Base-by-base conservation (phyloP, 2,797 vertebrate species). In the Hapalemur alaotrensis region DNA sequence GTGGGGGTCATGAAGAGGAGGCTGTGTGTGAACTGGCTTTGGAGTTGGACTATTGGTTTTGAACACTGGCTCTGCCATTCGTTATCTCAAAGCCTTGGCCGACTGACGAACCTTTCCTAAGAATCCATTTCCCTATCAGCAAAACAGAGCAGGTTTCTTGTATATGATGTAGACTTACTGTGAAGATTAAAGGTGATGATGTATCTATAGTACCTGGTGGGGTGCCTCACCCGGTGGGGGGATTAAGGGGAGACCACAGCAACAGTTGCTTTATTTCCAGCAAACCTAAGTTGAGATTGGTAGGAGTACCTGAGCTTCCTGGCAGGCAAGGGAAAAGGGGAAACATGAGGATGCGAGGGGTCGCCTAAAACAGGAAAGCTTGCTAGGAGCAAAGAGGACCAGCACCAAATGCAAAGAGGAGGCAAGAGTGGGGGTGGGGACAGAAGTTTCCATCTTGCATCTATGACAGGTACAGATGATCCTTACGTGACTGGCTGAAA, bases 101-200 rank as follows among this genome's bases (percentile, higher is more conserved):
- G 17, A 25, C 11, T 22, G 3, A 32, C 5, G 65, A 65, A 23
- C 12, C 20, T 76, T 46, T 54, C 30, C 17, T n/a, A 35, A 63
- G 38, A 30, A 22, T 23, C 13, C 0, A 2, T 7, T 38, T 91
- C 25, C 46, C 81, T 28, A 13, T 30, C 30, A 50, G 52, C 22
- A 41, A 25, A 11, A 48, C 4, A 23, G 78, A 73, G 32, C 50
- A 57, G 41, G 48, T 13, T 82, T 25, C 3, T 2, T 25, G 75
- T 0, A 8, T 48, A 2, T 10, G 6, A 1, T 1, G 7, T 1
- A 12, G 46, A 32, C 7, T 52, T 22, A 6, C 1, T 2, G 18
- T 32, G 72, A 61, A 38, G 35, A 9, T 2, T 12, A 18, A 46
- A 59, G 22, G 67, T 14, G 57, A 23, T 43, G 0, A 9, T 1